Percentiles rank a stretch among this genome's conserved stretches.
Conservation (phyloP, 2,888 invertebrate genomes). For the Drosophila nr. fundita region DNA sequence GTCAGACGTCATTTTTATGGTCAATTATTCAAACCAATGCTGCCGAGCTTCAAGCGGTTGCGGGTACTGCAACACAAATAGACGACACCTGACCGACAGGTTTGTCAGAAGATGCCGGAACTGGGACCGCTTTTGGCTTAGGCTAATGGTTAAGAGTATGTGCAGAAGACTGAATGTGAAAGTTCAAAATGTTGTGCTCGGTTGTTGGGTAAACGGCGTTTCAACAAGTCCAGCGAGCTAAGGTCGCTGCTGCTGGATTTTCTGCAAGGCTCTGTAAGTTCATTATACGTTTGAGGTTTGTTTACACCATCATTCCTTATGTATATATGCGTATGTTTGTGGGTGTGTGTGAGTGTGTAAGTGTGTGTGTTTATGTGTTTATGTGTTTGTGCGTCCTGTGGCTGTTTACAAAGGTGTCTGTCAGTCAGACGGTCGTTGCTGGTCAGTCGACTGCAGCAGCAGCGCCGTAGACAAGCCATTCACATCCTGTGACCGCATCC, state of each 20-base stretch:
- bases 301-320: constrained; percentile 43
- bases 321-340: neutral
- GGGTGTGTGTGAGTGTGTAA: constrained; percentile 13
- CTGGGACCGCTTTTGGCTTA: constrained; percentile 44
- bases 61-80: constrained; percentile 46
- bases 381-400: constrained; percentile 30
- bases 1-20: constrained; percentile 59
- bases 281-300: constrained; percentile 58
- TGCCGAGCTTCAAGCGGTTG: constrained; percentile 49
- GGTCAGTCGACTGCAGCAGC: constrained; percentile 56
- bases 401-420: constrained; percentile 74
- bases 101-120: constrained; percentile 7
- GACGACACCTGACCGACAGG: neutral
- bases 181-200: constrained; percentile 59
- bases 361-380: constrained; percentile 9
- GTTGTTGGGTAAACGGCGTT: constrained; percentile 39
- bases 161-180: constrained; percentile 52
- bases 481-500: constrained; percentile 76
- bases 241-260: neutral
- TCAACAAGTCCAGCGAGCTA: constrained; percentile 59
- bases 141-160: constrained; percentile 46
- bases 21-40: constrained; percentile 72
- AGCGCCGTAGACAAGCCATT: constrained; percentile 52
- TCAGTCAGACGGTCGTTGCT: constrained; percentile 47
- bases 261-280: constrained; percentile 41